Evolutionary conservation across 2,888 invertebrate species (phyloP), one percentile per base, ranked within the genome.

Genomic region (Lordiphosa fenestrarum): DNA sequence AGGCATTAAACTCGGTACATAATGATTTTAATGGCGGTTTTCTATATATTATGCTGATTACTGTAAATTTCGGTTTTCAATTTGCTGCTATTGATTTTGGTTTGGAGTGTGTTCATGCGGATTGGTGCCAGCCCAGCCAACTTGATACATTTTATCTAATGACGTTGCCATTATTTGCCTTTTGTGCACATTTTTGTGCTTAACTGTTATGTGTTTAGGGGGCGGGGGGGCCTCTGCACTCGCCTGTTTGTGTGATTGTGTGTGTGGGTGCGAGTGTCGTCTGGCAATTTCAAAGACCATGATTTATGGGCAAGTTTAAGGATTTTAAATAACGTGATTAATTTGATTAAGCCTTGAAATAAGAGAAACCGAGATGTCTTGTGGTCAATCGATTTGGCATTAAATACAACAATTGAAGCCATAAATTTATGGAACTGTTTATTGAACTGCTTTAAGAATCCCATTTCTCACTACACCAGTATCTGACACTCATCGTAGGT

Each of bases 1-100:
- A 49, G 69, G 66, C 66, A 72, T 72, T 72, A 53, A 57, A 55
- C 48, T 64, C 54, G 53, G 38, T 41, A 44, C 59, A 68, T 68
- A 66, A 66, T 66, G 66, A 67, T 66, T 68, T 68, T 66, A 67
- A 66, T 66, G 61, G 68, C 68, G 68, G 54, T 69, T 69, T 67
- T 50, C 48, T 9, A 30, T 49, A 58, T 64, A 69, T 69, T 64
- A 64, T 58, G 53, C 65, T 69, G 69, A 67, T 67, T 67, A 64
- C 65, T 53, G 63, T 61, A 49, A 63, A 44, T 60, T 25, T 48
- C 47, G 36, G 47, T 46, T 61, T 58, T 58, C 66, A 58, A 67
- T 66, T 66, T 66, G 51, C 48, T 41, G 19, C 38, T 48, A 51
- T 64, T 66, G 61, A 62, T 66, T 54, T 67, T 50, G 9, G 23